Evolutionary conservation across 37 sponge, comb jelly and placozoan species (phyloP), one percentile per base, ranked within the genome.

Genomic region (Axinella damicornis): DNA sequence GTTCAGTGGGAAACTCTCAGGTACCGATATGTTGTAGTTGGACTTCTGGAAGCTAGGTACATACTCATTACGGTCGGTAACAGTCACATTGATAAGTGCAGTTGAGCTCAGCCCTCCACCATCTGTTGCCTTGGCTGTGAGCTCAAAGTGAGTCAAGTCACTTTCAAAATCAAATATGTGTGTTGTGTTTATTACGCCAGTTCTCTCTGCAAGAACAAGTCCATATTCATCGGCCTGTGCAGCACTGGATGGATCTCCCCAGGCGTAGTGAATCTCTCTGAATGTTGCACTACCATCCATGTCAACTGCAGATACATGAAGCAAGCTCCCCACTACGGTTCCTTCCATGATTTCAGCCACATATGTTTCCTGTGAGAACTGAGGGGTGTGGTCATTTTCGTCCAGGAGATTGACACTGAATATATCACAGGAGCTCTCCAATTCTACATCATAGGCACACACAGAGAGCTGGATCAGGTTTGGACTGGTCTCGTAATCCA

Each of bases 331-430:
- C 12, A 53, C 35, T 19, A 14, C 34, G 1, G 20, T 41, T 33
- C 72, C 79, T 60, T 86, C 87, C 30, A 79, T 24, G 1, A 86
- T 22, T 38, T 69, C 69, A 21, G 69, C 73, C 0, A 36, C 28
- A 53, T 86, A 86, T 2, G 13, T 63, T 28, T 32, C 19, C 39
- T 52, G 33, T 46, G 78, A 52, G 41, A 86, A 86, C 60, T 80
- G 69, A 5, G 91, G 91, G 13, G 69, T 15, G 68, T 85, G 80
- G 62, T 90, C 91, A 75, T 90, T 90, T 4, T 68, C 59, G 57
- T 90, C 91, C 17, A 0, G 21, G 53, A 90, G 41, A 0, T 41
- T 67, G 24, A 90, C 53, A 19, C 57, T 68, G 79, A 78, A 84
- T 19, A 37, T 11, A 11, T 75, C 66, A 75, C 76, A 80, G 19